These are phyloP conservation scores for Apus apus DNA, from an alignment of 2,113 vertebrate genomes.

Conservation along the genomic window DNA sequence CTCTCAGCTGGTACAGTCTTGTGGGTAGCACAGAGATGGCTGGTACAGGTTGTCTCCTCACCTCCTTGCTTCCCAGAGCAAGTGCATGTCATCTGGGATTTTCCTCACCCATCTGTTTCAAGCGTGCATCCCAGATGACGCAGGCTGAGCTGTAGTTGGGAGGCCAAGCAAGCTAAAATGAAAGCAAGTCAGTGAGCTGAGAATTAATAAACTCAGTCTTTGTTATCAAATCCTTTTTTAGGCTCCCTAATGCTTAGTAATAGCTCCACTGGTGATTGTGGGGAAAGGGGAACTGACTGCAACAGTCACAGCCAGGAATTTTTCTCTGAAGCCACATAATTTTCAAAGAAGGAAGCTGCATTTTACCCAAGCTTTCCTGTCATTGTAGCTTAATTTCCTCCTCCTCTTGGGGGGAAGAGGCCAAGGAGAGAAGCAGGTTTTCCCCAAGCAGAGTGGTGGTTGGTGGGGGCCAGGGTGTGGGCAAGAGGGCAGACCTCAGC, in stretches of 20 bases:
- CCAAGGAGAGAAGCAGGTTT: not conserved
- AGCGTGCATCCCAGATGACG: not conserved
- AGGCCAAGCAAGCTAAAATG: not conserved
- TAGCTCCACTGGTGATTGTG: not conserved
- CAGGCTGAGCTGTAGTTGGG: not conserved
- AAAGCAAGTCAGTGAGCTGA: not conserved
- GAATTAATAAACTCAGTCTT: not conserved
- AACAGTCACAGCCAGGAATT: not conserved
- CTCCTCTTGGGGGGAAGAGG: not conserved
- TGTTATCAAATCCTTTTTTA: not conserved
- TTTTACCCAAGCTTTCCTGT: not conserved
- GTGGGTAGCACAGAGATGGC: not conserved
- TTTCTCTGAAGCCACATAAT: not conserved
- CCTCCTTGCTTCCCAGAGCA: not conserved
- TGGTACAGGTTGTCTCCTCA: not conserved
- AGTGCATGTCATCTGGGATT: accelerated
- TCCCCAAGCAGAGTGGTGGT: no score
- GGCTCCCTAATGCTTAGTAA: not conserved
- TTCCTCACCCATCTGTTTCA: not conserved
- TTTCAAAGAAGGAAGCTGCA: not conserved
- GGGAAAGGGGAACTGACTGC: conserved; percentile 1
- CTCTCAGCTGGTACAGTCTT: not conserved
- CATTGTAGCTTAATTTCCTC: not conserved
- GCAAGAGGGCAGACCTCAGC: not conserved
- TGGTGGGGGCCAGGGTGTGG: not conserved